Evolutionary conservation across 2,113 vertebrate species (phyloP).

Genomic region (Chrysochloris asiatica): DNA sequence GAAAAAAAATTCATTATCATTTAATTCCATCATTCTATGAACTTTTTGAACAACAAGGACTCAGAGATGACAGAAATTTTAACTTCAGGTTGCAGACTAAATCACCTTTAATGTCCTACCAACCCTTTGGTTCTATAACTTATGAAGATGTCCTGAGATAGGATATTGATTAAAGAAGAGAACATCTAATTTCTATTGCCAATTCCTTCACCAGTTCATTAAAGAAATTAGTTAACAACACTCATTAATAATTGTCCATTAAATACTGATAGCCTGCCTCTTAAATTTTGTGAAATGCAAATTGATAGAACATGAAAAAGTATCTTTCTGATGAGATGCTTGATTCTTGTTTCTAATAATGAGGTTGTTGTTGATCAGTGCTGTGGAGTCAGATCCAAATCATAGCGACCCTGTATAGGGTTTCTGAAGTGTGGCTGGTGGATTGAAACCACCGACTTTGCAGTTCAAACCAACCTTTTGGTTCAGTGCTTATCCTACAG

Average conservation of each 20-base stretch:
- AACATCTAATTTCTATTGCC: too few relatives aligned
- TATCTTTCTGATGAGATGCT: neutral
- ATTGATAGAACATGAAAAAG: neutral
- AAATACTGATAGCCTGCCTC: neutral
- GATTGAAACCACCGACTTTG: too few relatives aligned
- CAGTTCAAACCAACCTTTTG: too few relatives aligned
- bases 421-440: too few relatives aligned
- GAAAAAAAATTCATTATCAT: too few relatives aligned
- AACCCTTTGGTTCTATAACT: neutral
- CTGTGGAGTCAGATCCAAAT: too few relatives aligned
- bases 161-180: neutral
- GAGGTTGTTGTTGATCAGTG: too few relatives aligned
- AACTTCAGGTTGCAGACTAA: neutral
- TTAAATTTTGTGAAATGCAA: neutral
- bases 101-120: neutral
- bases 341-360: slow-evolving; percentile 6
- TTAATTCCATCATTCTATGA: too few relatives aligned
- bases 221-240: neutral
- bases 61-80: neutral
- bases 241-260: neutral
- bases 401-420: too few relatives aligned
- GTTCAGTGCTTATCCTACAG: too few relatives aligned
- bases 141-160: slow-evolving; percentile 1
- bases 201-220: slow-evolving; percentile 20
- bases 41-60: neutral